Conservation (phyloP, 2,797 vertebrate species). For the Bovichtus variegatus region DNA sequence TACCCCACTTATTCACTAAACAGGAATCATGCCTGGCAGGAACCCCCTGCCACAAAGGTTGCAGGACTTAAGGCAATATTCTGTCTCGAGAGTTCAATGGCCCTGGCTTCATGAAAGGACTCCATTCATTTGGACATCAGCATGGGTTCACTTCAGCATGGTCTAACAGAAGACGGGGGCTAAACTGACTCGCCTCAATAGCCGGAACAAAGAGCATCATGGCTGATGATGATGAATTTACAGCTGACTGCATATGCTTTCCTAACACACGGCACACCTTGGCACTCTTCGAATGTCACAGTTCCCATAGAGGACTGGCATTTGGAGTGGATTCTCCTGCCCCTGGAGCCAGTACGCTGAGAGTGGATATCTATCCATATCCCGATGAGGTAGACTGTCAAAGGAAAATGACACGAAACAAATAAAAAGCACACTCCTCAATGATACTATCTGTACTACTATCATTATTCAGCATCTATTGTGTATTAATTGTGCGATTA, state of each 20-base stretch:
- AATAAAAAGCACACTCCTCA: slow-evolving; percentile 2
- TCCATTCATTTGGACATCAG: slow-evolving; percentile 80
- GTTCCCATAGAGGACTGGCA: slow-evolving; percentile 85
- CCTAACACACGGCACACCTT: slow-evolving; percentile 76
- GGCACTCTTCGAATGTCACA: slow-evolving; percentile 85
- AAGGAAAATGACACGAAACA: slow-evolving; percentile 43
- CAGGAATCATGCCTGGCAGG: slow-evolving; percentile 94
- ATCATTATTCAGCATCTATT: slow-evolving; percentile 9
- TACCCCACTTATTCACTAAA: slow-evolving; percentile 99
- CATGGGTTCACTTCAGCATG: slow-evolving; percentile 70
- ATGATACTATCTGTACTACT: slow-evolving; percentile 28
- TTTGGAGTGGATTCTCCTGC: slow-evolving; percentile 81
- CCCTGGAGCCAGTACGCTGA: slow-evolving; percentile 66
- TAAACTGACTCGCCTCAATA: slow-evolving; percentile 68
- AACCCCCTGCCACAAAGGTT: slow-evolving; percentile 92
- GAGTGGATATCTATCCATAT: slow-evolving; percentile 63
- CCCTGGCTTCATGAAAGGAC: slow-evolving; percentile 70
- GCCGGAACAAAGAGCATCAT: slow-evolving; percentile 75
- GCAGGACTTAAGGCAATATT: slow-evolving; percentile 94
- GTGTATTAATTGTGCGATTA: background rate
- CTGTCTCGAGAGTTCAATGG: slow-evolving; percentile 84
- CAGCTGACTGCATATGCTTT: slow-evolving; percentile 76
- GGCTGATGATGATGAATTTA: slow-evolving; percentile 74
- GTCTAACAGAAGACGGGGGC: slow-evolving; percentile 69
- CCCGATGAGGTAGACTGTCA: slow-evolving; percentile 59